Conservation (phyloP, 2,113 vertebrate genomes). For the Apus apus region DNA sequence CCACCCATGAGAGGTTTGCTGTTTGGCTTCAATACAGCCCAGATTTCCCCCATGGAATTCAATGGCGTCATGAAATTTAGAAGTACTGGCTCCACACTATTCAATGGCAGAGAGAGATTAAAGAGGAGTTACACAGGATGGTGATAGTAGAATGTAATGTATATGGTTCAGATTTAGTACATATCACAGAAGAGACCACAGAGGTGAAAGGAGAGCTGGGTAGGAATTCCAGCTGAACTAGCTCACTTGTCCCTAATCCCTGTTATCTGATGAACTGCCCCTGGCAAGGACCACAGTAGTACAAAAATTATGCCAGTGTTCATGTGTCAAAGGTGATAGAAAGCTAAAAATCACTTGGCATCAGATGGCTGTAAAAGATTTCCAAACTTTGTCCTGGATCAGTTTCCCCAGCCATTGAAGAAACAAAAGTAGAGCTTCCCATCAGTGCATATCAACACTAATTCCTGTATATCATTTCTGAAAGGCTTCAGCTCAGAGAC, state of each 20-base stretch:
- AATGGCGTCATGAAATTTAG: conserved; percentile 19
- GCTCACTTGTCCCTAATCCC: conserved; percentile 15
- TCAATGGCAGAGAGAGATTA: conserved; percentile 58
- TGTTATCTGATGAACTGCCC: conserved; percentile 31
- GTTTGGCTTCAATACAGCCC: conserved; percentile 18
- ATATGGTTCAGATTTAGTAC: conserved; percentile 33
- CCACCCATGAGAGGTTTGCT: conserved; percentile 38
- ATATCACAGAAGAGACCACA: conserved; percentile 7
- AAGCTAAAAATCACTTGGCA: conserved; percentile 48
- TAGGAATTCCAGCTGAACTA: conserved; percentile 50
- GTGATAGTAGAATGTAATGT: conserved; percentile 36
- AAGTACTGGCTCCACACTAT: conserved; percentile 45
- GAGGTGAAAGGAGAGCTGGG: conserved; percentile 42
- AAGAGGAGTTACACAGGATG: conserved; percentile 40
- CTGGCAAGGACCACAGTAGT: neutral
- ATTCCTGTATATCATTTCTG: conserved; percentile 36
- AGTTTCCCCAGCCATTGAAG: conserved; percentile 8
- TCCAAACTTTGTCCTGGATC: conserved; percentile 30
- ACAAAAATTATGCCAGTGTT: conserved; percentile 30
- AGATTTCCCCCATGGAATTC: conserved; percentile 47
- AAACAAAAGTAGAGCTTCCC: conserved; percentile 27
- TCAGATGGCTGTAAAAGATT: conserved; percentile 39
- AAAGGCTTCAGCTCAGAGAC: conserved; percentile 29
- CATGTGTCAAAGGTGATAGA: conserved; percentile 38
- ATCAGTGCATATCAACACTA: conserved; percentile 40